A percentile compares a stretch with the other conserved stretches of the same genome.
phyloP scores from a whole-genome alignment of 1,140 invertebrate species.

The Pogonomyrmex barbatus region DNA sequence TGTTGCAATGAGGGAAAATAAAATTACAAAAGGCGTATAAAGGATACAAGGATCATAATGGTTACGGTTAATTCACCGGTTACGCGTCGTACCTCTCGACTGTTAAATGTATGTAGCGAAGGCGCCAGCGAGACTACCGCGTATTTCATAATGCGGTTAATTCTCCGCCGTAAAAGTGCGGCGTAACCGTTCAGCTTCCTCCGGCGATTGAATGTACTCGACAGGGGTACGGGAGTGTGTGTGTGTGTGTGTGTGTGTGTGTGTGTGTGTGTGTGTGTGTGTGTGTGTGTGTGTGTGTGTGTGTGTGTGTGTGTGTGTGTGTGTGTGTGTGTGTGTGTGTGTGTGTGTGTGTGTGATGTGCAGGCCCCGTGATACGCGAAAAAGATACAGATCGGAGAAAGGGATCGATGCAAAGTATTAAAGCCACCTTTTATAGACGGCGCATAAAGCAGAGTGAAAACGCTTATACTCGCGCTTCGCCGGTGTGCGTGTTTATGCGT shows the following conservation, averaged over 20 bases:
- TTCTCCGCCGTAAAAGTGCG: slow-evolving; percentile 9
- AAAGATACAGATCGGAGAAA: slow-evolving; percentile 67
- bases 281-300: background rate
- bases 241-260: background rate
- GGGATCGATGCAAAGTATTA: slow-evolving; percentile 70
- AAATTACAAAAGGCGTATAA: background rate
- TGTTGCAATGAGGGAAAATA: background rate
- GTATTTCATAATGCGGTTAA: slow-evolving; percentile 29
- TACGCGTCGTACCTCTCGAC: background rate
- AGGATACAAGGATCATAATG: background rate
- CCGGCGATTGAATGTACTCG: slow-evolving; percentile 39
- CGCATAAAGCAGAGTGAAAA: slow-evolving; percentile 68
- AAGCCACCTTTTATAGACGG: slow-evolving; percentile 68
- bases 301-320: background rate
- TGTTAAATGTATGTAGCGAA: background rate
- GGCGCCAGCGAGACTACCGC: background rate
- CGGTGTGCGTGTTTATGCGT: slow-evolving; percentile 71
- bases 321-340: too few relatives aligned
- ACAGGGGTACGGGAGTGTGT: slow-evolving; percentile 5
- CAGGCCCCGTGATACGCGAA: slow-evolving; percentile 41
- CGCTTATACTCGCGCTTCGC: slow-evolving; percentile 66
- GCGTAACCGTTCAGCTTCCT: slow-evolving; percentile 30
- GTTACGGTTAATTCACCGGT: background rate
- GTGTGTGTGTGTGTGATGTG: background rate
- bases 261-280: background rate